Evolutionary conservation across 2,113 vertebrate species (phyloP), one percentile per base, ranked within the genome.

Genomic region (Aptenodytes patagonicus): DNA sequence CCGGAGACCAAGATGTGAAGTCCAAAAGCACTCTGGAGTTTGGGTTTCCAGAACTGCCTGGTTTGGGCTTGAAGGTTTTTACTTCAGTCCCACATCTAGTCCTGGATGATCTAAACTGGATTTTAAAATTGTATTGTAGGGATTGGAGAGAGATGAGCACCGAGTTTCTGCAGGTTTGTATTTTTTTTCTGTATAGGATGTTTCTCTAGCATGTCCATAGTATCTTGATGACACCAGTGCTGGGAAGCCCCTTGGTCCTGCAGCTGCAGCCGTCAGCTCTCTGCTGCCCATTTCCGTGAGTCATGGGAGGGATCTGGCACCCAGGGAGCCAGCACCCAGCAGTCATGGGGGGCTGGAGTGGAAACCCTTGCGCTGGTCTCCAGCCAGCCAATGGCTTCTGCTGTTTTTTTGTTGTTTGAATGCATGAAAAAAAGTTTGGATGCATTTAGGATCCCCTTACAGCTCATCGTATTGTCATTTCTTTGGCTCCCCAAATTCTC

Each of bases 221-320:
- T 17, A 2, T 32, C 34, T 51, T 42, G 66, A 13, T 71, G 73
- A 34, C 75, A 22, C 2, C 11, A 22, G 66, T 1, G 3, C 42
- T 0, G 1, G 79, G 75, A 47, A 86, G 44, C 57, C 78, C 36
- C 57, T 81, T 0, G 2, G 61, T 64, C 26, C 79, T 61, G 75
- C 66, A 71, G 69, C 90, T 87, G 86, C 54, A 75, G 57, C 87
- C 11, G 0, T 17, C 49, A 46, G 66, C n/a, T 72, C 29, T 29
- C 51, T 52, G 83, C 32, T 80, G 85, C 72, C 17, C 0, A 0
- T 46, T 54, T 5, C 49, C 2, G 0, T 28, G 24, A 24, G 22
- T 17, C 1, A 1, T 19, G 3, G 55, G 61, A 73, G 62, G 68
- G 31, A 17, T 47, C 26, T 2, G 34, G 49, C 57, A 65, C 36